Percentiles rank a stretch among this genome's conserved stretches.
phyloP scores from a whole-genome alignment of 35 echinoderm and acorn worm species.

The Holothuria glaberrima region DNA sequence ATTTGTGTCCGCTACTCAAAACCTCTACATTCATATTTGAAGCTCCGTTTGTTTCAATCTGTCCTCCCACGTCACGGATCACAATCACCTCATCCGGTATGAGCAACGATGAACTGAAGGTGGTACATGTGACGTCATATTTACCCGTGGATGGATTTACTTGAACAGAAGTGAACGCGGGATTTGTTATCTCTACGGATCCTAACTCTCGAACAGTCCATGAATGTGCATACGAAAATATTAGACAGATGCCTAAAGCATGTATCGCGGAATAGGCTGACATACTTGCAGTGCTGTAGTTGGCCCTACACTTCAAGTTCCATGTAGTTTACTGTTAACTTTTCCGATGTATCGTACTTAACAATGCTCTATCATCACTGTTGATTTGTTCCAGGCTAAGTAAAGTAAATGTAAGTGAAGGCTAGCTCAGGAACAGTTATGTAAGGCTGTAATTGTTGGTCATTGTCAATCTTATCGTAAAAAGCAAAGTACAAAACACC shows the following conservation, averaged over 20 bases:
- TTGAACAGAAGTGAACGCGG: slow-evolving; percentile 66
- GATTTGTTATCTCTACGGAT: slow-evolving; percentile 38
- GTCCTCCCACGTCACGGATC: slow-evolving; percentile 70
- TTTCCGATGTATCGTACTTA: no score
- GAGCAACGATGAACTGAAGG: slow-evolving; percentile 63
- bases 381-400: no score
- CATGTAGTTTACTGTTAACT: no score
- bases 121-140: slow-evolving; percentile 72
- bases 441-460: no score
- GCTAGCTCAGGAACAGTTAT: no score
- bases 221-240: not conserved
- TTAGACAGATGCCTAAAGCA: not conserved
- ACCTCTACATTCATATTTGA: slow-evolving; percentile 51
- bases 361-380: no score
- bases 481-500: no score
- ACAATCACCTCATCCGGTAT: slow-evolving; percentile 62
- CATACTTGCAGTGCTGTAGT: no score
- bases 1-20: slow-evolving; percentile 46
- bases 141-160: slow-evolving; percentile 23
- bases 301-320: no score
- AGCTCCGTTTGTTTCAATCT: slow-evolving; percentile 6
- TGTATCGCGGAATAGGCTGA: no score
- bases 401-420: no score
- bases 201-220: slow-evolving; percentile 60
- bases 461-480: no score